Base-by-base conservation (phyloP, 2,113 vertebrate species). In the Leptobrachium leishanense region DNA sequence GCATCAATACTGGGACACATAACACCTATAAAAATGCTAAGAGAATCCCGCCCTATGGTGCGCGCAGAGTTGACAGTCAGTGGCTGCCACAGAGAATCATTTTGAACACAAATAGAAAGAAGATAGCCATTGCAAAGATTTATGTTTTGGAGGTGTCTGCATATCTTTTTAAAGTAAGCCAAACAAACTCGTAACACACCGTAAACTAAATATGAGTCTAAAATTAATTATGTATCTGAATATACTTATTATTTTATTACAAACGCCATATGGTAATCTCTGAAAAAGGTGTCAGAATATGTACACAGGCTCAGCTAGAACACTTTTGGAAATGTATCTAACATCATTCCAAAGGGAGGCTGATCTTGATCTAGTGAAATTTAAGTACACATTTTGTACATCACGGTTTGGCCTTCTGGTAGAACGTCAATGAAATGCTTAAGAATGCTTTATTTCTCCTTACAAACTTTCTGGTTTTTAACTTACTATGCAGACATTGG, bases 301-400 rank as follows among this genome's bases (percentile, higher is more conserved):
- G 42, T 73, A 10, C 44, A 50, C 44, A 41, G 50, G 40, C 43
- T 39, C 2, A 6, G 13, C 31, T 71, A 79, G n/a, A 79, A 72
- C 50, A 64, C 40, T 68, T 43, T 11, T 12, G 43, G 13, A 65
- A 71, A 77, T 64, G 13, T 72, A 10, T 70, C 43, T 31, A 12
- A 72, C 41, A 66, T 44, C 46, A n/a, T 50, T 46, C 44, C 11
- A 43, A 9, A 70, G 2, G 9, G 59, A 63, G 46, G 15, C 43
- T 79, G 72, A 54, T 79, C 66, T 76, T 67, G 66, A 54, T 65
- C 31, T 42, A 44, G 54, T 64, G 72, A 66, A 59, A 79, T 79
- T 20, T 64, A 72, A 79, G 65, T 79, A 66, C 20, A 15, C 9
- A 66, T 50, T 65, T 79, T 64, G 31, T 78, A 54, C 40, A 65